phyloP scores from a whole-genome alignment of 2,888 invertebrate genomes.

The Chrysolina haemoptera region DNA sequence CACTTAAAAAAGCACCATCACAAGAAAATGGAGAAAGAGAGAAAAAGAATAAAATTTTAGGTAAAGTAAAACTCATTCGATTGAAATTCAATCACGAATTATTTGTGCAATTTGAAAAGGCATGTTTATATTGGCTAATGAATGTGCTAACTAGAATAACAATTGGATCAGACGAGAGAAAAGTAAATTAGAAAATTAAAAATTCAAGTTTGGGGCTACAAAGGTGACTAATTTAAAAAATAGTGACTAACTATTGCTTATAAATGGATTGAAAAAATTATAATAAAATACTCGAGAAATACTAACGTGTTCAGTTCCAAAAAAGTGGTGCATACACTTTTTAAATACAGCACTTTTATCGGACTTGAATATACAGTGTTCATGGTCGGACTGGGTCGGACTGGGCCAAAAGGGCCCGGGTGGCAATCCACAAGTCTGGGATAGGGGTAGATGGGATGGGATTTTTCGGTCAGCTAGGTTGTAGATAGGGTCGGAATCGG shows the following conservation, averaged over 20 bases:
- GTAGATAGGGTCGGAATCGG: too few species aligned
- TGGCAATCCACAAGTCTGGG: too few species aligned
- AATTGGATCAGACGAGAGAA: background rate
- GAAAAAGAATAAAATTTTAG: slow-evolving; percentile 62
- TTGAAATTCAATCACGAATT: background rate
- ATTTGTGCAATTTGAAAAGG: background rate
- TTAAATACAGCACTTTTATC: too few species aligned
- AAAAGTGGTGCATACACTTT: too few species aligned
- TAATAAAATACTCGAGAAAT: too few species aligned
- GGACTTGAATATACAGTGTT: too few species aligned
- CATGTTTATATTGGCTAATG: background rate
- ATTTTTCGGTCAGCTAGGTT: too few species aligned
- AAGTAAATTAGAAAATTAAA: background rate
- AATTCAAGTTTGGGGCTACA: background rate
- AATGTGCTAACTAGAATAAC: slow-evolving; percentile 16
- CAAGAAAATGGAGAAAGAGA: slow-evolving; percentile 63
- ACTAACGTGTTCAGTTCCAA: too few species aligned
- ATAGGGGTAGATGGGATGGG: too few species aligned
- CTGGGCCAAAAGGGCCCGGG: too few species aligned
- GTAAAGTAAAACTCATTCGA: slow-evolving; percentile 49
- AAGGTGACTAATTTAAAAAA: background rate
- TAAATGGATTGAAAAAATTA: background rate
- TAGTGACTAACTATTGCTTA: background rate
- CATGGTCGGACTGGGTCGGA: too few species aligned
- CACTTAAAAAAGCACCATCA: slow-evolving; percentile 57